Percentiles rank a stretch among this genome's conserved stretches.
Evolutionary conservation across 2,797 vertebrate genomes (phyloP).

Genomic region (Aulostomus chinensis): DNA sequence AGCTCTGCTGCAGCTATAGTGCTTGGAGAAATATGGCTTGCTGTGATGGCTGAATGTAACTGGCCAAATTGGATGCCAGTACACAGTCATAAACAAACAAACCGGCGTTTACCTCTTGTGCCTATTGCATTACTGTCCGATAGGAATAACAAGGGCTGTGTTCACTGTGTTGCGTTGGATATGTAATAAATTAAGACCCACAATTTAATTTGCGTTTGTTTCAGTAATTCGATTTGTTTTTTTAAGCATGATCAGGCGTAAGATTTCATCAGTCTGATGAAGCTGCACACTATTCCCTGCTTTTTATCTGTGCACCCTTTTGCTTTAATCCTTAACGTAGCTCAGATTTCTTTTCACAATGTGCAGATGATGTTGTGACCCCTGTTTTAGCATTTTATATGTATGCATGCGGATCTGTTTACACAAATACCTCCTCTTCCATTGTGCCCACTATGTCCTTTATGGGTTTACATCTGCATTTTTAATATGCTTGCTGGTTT

Average conservation of each 20-base stretch:
- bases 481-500: conserved; percentile 38
- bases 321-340: not conserved
- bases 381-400: conserved; percentile 2
- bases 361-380: not conserved
- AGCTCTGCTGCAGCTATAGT: conserved; percentile 9
- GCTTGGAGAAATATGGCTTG: conserved; percentile 29
- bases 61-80: conserved; percentile 40
- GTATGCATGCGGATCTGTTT: conserved; percentile 21
- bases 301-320: not conserved
- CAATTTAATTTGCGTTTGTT: conserved; percentile 58
- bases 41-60: conserved; percentile 29
- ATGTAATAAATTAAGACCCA: conserved; percentile 40
- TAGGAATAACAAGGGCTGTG: conserved; percentile 40
- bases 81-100: conserved; percentile 53
- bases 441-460: conserved; percentile 7
- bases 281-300: conserved; percentile 14
- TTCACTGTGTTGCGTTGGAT: conserved; percentile 26
- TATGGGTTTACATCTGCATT: conserved; percentile 39
- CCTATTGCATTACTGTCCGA: no score
- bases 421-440: conserved; percentile 6
- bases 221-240: conserved; percentile 50
- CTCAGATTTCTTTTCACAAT: not conserved
- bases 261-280: conserved; percentile 39
- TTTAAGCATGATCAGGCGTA: conserved; percentile 35
- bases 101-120: conserved; percentile 28